Evolutionary conservation across 2,113 vertebrate species (phyloP).

Genomic region (Dendropsophus ebraccatus): DNA sequence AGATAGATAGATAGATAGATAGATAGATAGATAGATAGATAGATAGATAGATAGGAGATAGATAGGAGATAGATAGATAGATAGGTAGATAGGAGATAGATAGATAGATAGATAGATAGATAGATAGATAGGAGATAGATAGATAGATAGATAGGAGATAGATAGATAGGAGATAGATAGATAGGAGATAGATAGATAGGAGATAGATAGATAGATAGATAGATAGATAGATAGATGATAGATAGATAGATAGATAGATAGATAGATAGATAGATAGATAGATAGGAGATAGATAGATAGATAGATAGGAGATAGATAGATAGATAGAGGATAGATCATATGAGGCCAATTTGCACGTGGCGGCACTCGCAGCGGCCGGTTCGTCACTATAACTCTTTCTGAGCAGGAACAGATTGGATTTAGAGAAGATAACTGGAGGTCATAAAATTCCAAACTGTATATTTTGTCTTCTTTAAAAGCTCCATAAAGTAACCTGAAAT

Average conservation of each 20-base stretch:
- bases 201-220: neutral
- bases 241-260: neutral
- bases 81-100: too few relatives aligned
- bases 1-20: too few relatives aligned
- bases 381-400: neutral
- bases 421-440: conserved; percentile 9
- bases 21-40: neutral
- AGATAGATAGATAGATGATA: neutral
- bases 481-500: neutral
- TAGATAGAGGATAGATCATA: neutral
- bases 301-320: neutral
- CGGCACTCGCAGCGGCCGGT: neutral
- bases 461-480: conserved; percentile 34
- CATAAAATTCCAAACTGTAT: conserved; percentile 20
- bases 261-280: neutral
- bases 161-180: too few relatives aligned
- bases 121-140: too few relatives aligned
- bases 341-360: neutral
- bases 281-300: neutral
- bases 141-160: too few relatives aligned
- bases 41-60: too few relatives aligned
- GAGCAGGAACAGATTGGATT: conserved; percentile 25
- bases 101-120: too few relatives aligned
- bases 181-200: too few relatives aligned
- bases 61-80: too few relatives aligned